These are phyloP conservation scores for Zoanthus sociatus DNA, from an alignment of 92 coral and sea anemone genomes.

Conservation along the genomic window DNA sequence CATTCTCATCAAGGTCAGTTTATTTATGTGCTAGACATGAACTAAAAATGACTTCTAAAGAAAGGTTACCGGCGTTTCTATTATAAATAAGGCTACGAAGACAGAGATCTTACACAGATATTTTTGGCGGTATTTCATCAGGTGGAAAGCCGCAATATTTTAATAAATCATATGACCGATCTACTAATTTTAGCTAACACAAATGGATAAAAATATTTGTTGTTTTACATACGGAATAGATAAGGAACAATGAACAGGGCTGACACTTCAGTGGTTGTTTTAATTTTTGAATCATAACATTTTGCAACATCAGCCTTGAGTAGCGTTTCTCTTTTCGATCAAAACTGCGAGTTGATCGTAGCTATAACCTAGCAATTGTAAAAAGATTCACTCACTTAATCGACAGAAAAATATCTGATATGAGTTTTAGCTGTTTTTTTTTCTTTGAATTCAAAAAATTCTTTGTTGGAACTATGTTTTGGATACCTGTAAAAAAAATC, in stretches of 20 bases:
- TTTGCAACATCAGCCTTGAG: slow-evolving; percentile 5
- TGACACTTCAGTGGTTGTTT: neutral
- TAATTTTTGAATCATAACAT: slow-evolving; percentile 2
- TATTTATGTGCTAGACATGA: slow-evolving; percentile 12
- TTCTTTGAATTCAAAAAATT: slow-evolving; percentile 7
- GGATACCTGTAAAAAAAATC: neutral
- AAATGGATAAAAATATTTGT: slow-evolving; percentile 21
- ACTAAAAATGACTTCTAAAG: slow-evolving; percentile 43
- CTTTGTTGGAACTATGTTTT: neutral
- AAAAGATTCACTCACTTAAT: slow-evolving; percentile 1
- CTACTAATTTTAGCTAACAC: slow-evolving; percentile 5
- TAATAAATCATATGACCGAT: slow-evolving; percentile 33
- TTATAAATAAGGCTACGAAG: slow-evolving; percentile 35
- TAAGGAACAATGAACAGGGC: slow-evolving; percentile 17
- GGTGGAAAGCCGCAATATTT: slow-evolving; percentile 36
- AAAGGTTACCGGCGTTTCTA: slow-evolving; percentile 22
- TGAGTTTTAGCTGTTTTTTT: neutral
- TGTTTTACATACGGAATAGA: slow-evolving; percentile 31
- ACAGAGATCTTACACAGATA: slow-evolving; percentile 34
- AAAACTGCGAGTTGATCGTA: neutral
- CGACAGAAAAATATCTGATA: slow-evolving; percentile 6
- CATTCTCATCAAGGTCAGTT: slow-evolving; percentile 23
- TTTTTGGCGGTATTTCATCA: slow-evolving; percentile 13
- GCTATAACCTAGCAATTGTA: neutral
- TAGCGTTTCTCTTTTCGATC: neutral